Evolutionary conservation across 2,888 invertebrate species (phyloP).

Genomic region (Colletes collaris): DNA sequence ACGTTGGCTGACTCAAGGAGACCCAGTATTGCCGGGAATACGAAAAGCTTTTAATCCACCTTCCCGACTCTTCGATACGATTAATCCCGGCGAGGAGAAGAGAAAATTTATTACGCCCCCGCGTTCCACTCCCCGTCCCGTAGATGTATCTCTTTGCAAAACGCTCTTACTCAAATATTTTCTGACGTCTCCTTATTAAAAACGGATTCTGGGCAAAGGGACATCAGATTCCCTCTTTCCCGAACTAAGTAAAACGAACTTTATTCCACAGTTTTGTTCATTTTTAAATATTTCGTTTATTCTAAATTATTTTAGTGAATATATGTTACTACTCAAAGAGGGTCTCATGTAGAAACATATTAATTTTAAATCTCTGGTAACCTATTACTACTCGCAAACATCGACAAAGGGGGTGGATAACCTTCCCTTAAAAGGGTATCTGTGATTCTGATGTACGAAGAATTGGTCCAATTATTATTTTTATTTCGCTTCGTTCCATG

Average conservation of each 20-base stretch:
- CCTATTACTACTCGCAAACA: no score
- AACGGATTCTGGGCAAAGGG: slow-evolving; percentile 28
- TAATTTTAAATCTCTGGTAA: no score
- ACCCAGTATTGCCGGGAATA: slow-evolving; percentile 54
- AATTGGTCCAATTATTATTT: no score
- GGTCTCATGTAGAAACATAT: no score
- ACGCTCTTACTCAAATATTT: slow-evolving; percentile 36
- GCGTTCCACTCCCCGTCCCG: not conserved
- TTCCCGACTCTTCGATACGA: slow-evolving; percentile 54
- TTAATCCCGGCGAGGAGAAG: slow-evolving; percentile 54
- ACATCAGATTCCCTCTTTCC: not conserved
- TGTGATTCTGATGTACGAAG: no score
- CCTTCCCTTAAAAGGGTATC: no score
- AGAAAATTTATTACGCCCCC: slow-evolving; percentile 57
- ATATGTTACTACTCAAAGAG: no score
- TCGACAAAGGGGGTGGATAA: no score
- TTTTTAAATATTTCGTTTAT: no score
- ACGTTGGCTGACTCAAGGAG: slow-evolving; percentile 32
- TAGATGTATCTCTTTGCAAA: not conserved
- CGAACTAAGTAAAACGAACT: not conserved
- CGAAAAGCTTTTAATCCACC: slow-evolving; percentile 66
- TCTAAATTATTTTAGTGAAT: no score
- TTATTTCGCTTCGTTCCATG: no score
- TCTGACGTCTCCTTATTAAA: slow-evolving; percentile 30
- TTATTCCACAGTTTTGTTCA: no score